Conservation (phyloP, 1,140 invertebrate species). For the Drosophila teissieri region DNA sequence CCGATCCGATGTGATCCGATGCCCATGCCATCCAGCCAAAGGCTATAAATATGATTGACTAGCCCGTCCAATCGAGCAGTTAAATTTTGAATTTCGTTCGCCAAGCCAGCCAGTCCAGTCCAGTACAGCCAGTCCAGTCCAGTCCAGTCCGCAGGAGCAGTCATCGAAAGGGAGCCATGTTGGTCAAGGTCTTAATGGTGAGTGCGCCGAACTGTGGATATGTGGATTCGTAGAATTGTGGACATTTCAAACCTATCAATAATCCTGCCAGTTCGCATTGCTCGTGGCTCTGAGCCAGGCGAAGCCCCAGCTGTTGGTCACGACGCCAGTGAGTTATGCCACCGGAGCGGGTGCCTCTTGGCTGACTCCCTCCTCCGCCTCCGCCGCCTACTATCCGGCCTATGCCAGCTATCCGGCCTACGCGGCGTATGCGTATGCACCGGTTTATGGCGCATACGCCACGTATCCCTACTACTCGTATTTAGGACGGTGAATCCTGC, state of each 20-base stretch:
- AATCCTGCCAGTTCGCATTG: slow-evolving; percentile 56
- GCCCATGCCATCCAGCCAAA: slow-evolving; percentile 30
- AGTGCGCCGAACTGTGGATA: slow-evolving; percentile 29
- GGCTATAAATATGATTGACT: slow-evolving; percentile 82
- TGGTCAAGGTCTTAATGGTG: slow-evolving; percentile 69
- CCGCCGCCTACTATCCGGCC: slow-evolving; percentile 40
- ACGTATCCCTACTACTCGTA: slow-evolving; percentile 74
- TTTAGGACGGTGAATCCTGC: slow-evolving; percentile 55
- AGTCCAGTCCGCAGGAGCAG: slow-evolving; percentile 4
- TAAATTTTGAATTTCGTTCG: slow-evolving; percentile 58
- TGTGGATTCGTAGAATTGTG: background rate
- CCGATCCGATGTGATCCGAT: slow-evolving; percentile 9
- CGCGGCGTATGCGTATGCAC: slow-evolving; percentile 70
- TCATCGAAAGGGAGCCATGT: slow-evolving; percentile 39
- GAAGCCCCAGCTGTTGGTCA: slow-evolving; percentile 66
- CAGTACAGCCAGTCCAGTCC: too few relatives aligned
- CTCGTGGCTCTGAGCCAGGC: slow-evolving; percentile 42
- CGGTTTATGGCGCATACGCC: slow-evolving; percentile 68
- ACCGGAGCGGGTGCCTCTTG: slow-evolving; percentile 43
- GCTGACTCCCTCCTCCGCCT: slow-evolving; percentile 32
- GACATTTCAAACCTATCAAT: slow-evolving; percentile 40
- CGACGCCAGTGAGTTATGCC: slow-evolving; percentile 66
- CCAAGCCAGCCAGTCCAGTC: slow-evolving; percentile 6
- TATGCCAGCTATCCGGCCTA: slow-evolving; percentile 72
- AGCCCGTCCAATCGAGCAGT: slow-evolving; percentile 53